phyloP scores from a whole-genome alignment of 1,140 invertebrate genomes.

The Ylistrum balloti region DNA sequence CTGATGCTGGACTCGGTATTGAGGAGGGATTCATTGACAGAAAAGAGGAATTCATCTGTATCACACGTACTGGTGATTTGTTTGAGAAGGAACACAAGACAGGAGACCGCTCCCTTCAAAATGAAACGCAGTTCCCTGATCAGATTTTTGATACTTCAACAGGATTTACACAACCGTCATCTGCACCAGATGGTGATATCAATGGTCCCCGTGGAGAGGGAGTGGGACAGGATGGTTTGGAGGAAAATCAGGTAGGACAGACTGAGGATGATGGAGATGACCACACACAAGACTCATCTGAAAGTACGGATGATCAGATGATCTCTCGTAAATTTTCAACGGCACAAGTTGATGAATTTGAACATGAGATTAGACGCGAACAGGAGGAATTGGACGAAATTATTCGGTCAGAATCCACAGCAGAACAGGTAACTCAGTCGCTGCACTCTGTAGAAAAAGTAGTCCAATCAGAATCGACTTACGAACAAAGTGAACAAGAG shows the following conservation, averaged over 20 bases:
- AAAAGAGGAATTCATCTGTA: not conserved
- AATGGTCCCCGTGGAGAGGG: not conserved
- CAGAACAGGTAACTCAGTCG: conserved; percentile 49
- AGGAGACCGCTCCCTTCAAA: not conserved
- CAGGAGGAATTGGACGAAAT: conserved; percentile 54
- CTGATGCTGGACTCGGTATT: not conserved
- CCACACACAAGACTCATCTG: conserved; percentile 43
- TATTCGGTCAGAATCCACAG: conserved; percentile 40
- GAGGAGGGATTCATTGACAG: conserved; percentile 11
- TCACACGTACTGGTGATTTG: conserved; percentile 13
- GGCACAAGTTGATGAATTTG: conserved; percentile 59
- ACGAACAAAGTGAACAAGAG: not conserved
- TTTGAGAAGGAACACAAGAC: not conserved
- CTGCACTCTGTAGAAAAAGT: not conserved
- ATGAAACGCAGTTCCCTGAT: conserved; percentile 14
- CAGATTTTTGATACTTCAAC: not conserved
- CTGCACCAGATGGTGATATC: not conserved
- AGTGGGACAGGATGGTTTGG: conserved; percentile 36
- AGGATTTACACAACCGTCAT: not conserved
- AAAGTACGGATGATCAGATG: conserved; percentile 46
- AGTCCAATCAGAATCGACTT: not conserved
- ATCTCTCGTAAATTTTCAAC: conserved; percentile 47
- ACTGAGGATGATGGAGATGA: conserved; percentile 58
- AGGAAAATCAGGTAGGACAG: conserved; percentile 50
- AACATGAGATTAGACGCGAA: conserved; percentile 61